These are phyloP conservation scores for Caracal caracal DNA, from an alignment of 2,113 vertebrate species.

Conservation along the genomic window DNA sequence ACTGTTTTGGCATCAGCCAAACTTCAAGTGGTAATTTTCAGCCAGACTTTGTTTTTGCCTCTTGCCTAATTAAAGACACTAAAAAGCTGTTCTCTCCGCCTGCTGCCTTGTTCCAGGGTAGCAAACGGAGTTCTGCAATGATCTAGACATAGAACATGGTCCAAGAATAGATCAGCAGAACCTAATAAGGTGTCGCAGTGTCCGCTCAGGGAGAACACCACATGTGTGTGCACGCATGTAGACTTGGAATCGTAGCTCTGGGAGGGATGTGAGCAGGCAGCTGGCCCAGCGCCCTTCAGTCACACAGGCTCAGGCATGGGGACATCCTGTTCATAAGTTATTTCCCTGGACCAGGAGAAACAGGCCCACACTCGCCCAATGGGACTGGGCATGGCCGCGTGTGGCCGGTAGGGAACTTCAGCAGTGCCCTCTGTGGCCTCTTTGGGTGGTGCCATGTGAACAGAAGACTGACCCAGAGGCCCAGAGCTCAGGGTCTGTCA, in stretches of 20 bases:
- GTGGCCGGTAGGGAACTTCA: neutral
- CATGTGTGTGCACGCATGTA: fast-evolving
- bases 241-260: neutral
- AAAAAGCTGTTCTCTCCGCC: slow-evolving; percentile 61
- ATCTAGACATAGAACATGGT: neutral
- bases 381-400: neutral
- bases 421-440: neutral
- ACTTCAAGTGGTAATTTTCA: slow-evolving; percentile 48
- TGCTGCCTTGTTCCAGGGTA: slow-evolving; percentile 27
- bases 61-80: slow-evolving; percentile 72
- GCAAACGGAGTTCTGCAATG: neutral
- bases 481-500: neutral
- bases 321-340: neutral
- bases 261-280: neutral
- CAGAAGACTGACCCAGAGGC: neutral
- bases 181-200: neutral
- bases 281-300: neutral
- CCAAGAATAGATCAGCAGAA: neutral
- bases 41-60: slow-evolving; percentile 76
- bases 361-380: neutral
- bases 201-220: neutral
- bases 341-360: neutral
- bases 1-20: neutral
- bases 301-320: neutral
- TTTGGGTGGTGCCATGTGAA: neutral